phyloP scores from a whole-genome alignment of 2,797 vertebrate genomes.

The Australoheros facetus region DNA sequence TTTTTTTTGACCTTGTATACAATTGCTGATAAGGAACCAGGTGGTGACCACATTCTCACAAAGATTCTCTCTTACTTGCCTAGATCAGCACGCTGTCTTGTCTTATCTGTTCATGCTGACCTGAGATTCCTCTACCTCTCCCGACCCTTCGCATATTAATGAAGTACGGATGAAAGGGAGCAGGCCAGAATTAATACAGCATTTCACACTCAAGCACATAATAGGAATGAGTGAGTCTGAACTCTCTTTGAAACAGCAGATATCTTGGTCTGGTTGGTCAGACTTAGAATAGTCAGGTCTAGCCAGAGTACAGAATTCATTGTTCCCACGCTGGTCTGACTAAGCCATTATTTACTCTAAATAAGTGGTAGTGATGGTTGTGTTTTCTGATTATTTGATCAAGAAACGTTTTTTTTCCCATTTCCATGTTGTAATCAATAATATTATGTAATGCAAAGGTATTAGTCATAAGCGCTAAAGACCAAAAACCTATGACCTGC shows the following conservation, averaged over 20 bases:
- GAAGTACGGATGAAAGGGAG: constrained; percentile 64
- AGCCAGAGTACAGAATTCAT: constrained; percentile 30
- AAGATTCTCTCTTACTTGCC: constrained; percentile 44
- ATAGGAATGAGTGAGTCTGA: constrained; percentile 33
- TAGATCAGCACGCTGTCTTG: constrained; percentile 59
- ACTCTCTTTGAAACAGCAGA: constrained; percentile 45
- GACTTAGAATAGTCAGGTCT: constrained; percentile 23
- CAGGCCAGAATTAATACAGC: constrained; percentile 49
- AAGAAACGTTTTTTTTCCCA: constrained; percentile 15
- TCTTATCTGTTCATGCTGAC: constrained; percentile 68
- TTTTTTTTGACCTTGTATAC: constrained; percentile 60
- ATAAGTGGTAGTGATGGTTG: constrained; percentile 11
- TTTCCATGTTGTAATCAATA: constrained; percentile 7
- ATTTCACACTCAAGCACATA: constrained; percentile 54
- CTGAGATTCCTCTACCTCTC: constrained; percentile 57
- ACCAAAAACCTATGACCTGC: constrained; percentile 3
- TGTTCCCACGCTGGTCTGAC: constrained; percentile 47
- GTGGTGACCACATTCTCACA: constrained; percentile 67
- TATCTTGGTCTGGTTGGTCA: constrained; percentile 32
- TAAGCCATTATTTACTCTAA: constrained; percentile 38
- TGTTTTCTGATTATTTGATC: constrained; percentile 26
- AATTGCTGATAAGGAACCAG: constrained; percentile 43
- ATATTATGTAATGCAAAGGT: constrained; percentile 4
- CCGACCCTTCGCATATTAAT: constrained; percentile 57
- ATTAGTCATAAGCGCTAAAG: constrained; percentile 40